Percentiles rank a stretch among this genome's conserved stretches.
Evolutionary conservation across 2,888 invertebrate genomes (phyloP).

Genomic region (Caenorhabditis sulstoni): DNA sequence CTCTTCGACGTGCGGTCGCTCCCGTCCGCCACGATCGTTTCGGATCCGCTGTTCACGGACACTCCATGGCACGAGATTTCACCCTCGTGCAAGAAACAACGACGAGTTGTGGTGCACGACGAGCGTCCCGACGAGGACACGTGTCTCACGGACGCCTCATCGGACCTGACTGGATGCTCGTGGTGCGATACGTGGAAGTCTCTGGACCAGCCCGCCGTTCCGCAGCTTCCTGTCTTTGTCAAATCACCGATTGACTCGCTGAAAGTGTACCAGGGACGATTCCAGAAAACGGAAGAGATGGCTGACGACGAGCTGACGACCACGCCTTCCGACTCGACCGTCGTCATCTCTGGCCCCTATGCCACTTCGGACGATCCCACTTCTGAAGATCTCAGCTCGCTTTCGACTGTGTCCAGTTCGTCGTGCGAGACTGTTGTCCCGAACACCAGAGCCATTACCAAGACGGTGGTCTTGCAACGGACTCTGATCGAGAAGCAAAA

Average conservation of each 20-base stretch:
- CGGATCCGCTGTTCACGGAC: no score
- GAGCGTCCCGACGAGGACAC: not conserved
- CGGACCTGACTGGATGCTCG: not conserved
- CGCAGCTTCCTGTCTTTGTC: constrained; percentile 40
- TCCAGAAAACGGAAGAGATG: constrained; percentile 18
- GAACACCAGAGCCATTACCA: not conserved
- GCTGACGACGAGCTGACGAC: constrained; percentile 23
- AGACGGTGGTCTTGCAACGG: constrained; percentile 7
- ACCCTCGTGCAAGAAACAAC: constrained; percentile 1
- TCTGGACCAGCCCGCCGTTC: constrained; percentile 5
- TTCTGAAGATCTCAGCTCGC: not conserved
- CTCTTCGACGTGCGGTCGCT: constrained; percentile 13
- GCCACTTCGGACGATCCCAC: no score
- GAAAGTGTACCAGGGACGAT: constrained; percentile 11
- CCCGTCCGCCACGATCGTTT: not conserved
- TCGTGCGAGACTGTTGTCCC: not conserved
- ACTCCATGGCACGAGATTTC: not conserved
- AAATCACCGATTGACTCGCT: constrained; percentile 34
- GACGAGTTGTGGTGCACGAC: not conserved
- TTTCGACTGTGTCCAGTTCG: not conserved
- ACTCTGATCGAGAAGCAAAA: constrained; percentile 19
- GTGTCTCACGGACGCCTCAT: not conserved
- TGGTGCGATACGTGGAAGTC: constrained; percentile 7
- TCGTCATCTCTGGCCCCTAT: no score
- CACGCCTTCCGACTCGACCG: not conserved